phyloP scores from a whole-genome alignment of 64 coral and sea anemone genomes.

The Cladopsammia gracilis region DNA sequence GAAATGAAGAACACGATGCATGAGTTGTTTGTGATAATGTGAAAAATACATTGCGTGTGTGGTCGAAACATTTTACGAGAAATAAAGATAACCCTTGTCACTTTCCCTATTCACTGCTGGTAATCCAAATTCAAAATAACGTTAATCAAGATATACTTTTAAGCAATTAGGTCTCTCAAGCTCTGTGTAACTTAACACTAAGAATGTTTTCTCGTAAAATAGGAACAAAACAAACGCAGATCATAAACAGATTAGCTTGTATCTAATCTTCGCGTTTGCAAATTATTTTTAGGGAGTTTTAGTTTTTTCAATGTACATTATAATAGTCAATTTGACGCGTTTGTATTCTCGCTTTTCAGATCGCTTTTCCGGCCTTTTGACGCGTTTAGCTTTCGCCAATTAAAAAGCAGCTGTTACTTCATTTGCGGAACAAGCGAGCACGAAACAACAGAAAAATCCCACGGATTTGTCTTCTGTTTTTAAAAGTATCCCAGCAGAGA shows the following conservation, averaged over 20 bases:
- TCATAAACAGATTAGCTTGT: slow-evolving; percentile 42
- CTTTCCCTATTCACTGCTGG: slow-evolving; percentile 17
- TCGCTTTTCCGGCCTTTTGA: slow-evolving; percentile 27
- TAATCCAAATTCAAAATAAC: slow-evolving; percentile 54
- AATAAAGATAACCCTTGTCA: slow-evolving; percentile 53
- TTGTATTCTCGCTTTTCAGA: slow-evolving; percentile 32
- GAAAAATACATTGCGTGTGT: slow-evolving; percentile 40
- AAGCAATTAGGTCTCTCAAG: slow-evolving; percentile 22
- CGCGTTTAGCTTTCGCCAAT: slow-evolving; percentile 40
- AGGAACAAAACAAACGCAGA: slow-evolving; percentile 15
- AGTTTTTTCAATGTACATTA: slow-evolving; percentile 39
- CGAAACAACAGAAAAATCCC: slow-evolving; percentile 8
- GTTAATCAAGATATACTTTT: slow-evolving; percentile 61
- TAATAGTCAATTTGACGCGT: slow-evolving; percentile 36
- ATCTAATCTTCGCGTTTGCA: slow-evolving; percentile 44
- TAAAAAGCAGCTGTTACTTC: slow-evolving; percentile 9
- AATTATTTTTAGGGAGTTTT: slow-evolving; percentile 58
- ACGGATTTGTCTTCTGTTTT: neutral
- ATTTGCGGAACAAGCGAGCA: neutral
- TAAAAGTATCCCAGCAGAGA: neutral
- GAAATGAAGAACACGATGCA: neutral
- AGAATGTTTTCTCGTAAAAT: slow-evolving; percentile 39
- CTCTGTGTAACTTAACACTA: slow-evolving; percentile 40
- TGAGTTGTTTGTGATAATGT: neutral
- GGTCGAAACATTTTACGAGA: slow-evolving; percentile 4